Evolutionary conservation across 2,113 vertebrate species (phyloP).

Genomic region (Tragulus kanchil): DNA sequence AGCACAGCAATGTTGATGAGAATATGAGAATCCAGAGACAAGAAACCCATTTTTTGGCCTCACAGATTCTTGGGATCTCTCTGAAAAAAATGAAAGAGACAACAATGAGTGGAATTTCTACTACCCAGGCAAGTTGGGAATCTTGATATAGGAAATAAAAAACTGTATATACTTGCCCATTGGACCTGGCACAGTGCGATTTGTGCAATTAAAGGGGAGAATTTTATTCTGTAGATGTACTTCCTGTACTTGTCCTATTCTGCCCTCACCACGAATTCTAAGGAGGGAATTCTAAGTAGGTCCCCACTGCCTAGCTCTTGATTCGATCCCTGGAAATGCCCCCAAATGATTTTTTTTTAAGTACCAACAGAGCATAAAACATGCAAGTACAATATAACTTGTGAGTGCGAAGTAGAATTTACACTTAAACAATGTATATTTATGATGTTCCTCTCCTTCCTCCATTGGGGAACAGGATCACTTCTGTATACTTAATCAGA

Average conservation of each 20-base stretch:
- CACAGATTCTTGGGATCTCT: background rate
- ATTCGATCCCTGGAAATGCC: slow-evolving; percentile 51
- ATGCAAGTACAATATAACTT: slow-evolving; percentile 75
- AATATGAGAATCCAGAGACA: background rate
- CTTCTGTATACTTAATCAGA: slow-evolving; percentile 87
- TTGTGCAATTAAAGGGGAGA: background rate
- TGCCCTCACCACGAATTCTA: background rate
- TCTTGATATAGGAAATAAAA: background rate
- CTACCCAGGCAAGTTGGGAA: background rate
- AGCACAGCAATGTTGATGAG: background rate
- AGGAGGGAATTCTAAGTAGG: slow-evolving; percentile 49
- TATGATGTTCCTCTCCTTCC: slow-evolving; percentile 80
- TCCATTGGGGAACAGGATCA: slow-evolving; percentile 70
- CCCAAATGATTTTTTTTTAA: slow-evolving; percentile 71
- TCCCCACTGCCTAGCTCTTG: slow-evolving; percentile 33
- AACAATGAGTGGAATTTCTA: background rate
- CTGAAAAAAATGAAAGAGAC: background rate
- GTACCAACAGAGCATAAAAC: slow-evolving; percentile 79
- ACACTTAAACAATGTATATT: slow-evolving; percentile 80
- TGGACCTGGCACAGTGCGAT: background rate
- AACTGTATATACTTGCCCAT: background rate
- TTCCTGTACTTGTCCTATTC: background rate
- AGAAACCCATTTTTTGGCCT: background rate
- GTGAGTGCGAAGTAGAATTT: slow-evolving; percentile 74
- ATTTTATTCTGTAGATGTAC: background rate